phyloP scores from a whole-genome alignment of 2,888 invertebrate genomes.

The Enoplolaimus lenunculus region DNA sequence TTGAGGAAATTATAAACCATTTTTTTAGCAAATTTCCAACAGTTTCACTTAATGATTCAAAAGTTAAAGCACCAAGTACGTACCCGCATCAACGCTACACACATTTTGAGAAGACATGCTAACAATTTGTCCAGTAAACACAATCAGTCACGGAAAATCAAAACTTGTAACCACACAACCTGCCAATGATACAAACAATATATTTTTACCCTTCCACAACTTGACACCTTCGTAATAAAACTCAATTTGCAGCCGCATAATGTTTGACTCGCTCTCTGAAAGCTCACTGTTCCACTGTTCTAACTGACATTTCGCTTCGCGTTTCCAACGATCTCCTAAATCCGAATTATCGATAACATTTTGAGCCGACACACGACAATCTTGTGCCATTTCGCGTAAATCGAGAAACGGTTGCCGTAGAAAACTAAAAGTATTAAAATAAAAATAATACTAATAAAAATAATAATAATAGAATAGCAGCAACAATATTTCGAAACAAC shows the following conservation, averaged over 20 bases:
- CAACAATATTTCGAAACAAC: too few species aligned
- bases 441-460: background rate
- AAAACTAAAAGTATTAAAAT: background rate
- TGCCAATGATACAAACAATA: too few species aligned
- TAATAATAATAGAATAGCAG: too few species aligned
- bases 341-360: background rate
- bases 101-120: too few species aligned
- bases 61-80: too few species aligned
- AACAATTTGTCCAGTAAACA: too few species aligned
- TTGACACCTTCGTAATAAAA: background rate
- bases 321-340: background rate
- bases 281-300: background rate
- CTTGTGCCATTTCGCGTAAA: conserved; percentile 19
- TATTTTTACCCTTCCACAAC: background rate
- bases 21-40: too few species aligned
- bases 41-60: too few species aligned
- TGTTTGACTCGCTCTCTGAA: background rate
- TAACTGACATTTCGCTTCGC: background rate
- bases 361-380: background rate
- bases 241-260: background rate
- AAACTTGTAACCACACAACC: too few species aligned
- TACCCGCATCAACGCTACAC: too few species aligned
- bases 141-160: too few species aligned
- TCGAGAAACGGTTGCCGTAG: conserved; percentile 20
- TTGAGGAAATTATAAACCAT: too few species aligned